phyloP scores from a whole-genome alignment of 2,113 vertebrate species.

The Chrysemys picta region DNA sequence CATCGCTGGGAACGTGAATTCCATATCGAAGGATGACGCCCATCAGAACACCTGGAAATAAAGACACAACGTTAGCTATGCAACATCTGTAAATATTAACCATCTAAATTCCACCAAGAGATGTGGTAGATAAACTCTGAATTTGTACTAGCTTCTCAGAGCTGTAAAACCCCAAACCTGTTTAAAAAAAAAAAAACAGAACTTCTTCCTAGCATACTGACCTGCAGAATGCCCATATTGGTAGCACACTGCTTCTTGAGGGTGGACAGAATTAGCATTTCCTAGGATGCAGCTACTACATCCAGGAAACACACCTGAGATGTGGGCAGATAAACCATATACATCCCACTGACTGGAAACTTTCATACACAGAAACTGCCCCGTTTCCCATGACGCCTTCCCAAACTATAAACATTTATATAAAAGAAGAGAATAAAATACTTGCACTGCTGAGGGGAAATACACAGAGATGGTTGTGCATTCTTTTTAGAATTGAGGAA shows the following conservation, averaged over 20 bases:
- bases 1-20: constrained; percentile 91
- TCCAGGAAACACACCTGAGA: background rate
- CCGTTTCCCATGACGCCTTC: background rate
- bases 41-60: constrained; percentile 87
- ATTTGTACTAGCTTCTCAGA: background rate
- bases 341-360: background rate
- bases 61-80: background rate
- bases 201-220: background rate
- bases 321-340: background rate
- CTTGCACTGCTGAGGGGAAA: background rate
- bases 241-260: background rate
- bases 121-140: fast-evolving
- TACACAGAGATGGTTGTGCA: background rate
- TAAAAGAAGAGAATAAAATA: background rate
- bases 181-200: background rate
- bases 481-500: background rate
- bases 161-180: background rate
- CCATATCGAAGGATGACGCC: constrained; percentile 94
- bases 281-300: background rate
- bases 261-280: background rate
- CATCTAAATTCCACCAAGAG: fast-evolving
- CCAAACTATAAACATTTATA: too few species aligned
- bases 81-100: background rate
- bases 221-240: background rate
- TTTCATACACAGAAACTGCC: background rate